Evolutionary conservation across 2,797 vertebrate genomes (phyloP).

Genomic region (Epinephelus awoara): DNA sequence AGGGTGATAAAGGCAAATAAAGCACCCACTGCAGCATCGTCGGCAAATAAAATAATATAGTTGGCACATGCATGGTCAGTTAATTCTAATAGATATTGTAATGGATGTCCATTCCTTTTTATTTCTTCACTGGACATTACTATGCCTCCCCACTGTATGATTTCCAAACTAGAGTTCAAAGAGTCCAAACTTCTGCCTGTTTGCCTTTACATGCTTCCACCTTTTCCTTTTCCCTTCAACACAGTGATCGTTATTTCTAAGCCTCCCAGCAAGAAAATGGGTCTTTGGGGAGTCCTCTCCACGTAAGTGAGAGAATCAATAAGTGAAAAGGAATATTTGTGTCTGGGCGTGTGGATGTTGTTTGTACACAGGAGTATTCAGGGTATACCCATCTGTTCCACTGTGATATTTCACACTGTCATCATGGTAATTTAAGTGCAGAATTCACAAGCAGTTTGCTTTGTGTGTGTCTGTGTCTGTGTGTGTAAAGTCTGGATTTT

Average conservation of each 20-base stretch:
- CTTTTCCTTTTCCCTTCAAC: neutral
- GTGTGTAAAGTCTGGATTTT: neutral
- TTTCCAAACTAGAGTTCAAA: too few species aligned
- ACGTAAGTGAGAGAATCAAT: conserved; percentile 41
- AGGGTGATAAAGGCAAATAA: neutral
- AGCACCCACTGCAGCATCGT: neutral
- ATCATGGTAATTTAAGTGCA: neutral
- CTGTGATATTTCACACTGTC: neutral
- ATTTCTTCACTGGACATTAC: neutral
- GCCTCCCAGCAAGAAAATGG: conserved; percentile 6
- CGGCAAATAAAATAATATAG: neutral
- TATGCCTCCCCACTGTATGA: neutral
- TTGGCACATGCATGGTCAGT: neutral
- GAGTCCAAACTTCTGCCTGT: neutral
- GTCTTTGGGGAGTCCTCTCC: neutral
- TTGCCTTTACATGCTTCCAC: neutral
- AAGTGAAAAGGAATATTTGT: conserved; percentile 20
- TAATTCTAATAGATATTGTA: neutral
- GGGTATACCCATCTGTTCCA: neutral
- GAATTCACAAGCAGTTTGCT: neutral
- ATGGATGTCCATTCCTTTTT: neutral
- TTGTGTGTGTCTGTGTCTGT: neutral
- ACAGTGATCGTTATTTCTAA: conserved; percentile 23
- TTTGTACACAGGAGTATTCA: neutral
- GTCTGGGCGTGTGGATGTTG: neutral